Conservation (phyloP, 2,888 invertebrate genomes). For the Nomada goodeniana region DNA sequence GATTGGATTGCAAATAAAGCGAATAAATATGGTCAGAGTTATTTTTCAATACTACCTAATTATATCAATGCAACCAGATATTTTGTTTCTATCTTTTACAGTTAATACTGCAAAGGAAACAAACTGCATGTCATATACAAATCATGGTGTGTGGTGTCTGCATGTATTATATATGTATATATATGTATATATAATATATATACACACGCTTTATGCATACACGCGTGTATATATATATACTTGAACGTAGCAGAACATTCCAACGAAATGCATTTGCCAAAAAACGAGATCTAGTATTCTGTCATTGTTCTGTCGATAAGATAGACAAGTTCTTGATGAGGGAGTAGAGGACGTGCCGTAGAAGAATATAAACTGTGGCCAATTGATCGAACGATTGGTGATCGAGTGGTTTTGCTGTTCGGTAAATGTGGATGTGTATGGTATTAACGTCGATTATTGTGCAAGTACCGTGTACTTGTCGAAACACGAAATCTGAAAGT, state of each 20-base stretch:
- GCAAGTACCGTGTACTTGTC: constrained; percentile 45
- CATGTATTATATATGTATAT: too few relatives aligned
- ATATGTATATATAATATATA: too few relatives aligned
- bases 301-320: constrained; percentile 65
- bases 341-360: constrained; percentile 61
- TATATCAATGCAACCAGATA: neutral
- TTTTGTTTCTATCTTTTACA: neutral
- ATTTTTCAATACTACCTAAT: constrained; percentile 27
- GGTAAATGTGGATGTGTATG: constrained; percentile 63
- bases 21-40: constrained; percentile 11
- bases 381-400: constrained; percentile 68
- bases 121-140: neutral
- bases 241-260: neutral
- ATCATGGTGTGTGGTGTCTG: too few relatives aligned
- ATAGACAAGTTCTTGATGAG: constrained; percentile 59
- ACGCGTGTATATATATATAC: neutral
- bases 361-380: constrained; percentile 68
- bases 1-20: constrained; percentile 38
- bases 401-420: constrained; percentile 64
- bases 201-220: too few relatives aligned
- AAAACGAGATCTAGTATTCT: constrained; percentile 16
- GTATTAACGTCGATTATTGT: constrained; percentile 53
- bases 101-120: neutral
- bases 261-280: constrained; percentile 22
- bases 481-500: constrained; percentile 43